Conservation (phyloP, 2,797 vertebrate genomes). For the Oreortyx pictus region DNA sequence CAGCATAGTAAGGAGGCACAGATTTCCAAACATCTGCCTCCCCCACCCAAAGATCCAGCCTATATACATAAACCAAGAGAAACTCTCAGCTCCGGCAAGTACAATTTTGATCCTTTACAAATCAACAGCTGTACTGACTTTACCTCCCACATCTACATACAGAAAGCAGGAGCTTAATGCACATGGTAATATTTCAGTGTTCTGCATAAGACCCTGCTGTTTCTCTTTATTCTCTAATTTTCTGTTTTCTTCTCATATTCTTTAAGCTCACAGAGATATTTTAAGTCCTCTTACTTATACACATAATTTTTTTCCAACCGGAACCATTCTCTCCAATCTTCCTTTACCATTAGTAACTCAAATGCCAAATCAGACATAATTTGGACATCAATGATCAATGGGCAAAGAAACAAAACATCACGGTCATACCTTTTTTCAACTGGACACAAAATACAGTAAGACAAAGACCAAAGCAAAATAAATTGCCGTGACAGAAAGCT, state of each 20-base stretch:
- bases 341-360: not conserved
- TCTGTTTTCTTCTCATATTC: not conserved
- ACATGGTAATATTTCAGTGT: not conserved
- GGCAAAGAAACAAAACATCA: not conserved
- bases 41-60: not conserved
- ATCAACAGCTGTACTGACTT: not conserved
- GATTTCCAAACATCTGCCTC: not conserved
- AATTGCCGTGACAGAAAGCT: not conserved
- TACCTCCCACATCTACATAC: not conserved
- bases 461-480: conserved; percentile 9
- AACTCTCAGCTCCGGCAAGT: not conserved
- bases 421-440: not conserved
- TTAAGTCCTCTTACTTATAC: not conserved
- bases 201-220: not conserved
- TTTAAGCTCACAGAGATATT: not conserved
- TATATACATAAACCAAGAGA: not conserved
- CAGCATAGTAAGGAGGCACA: not conserved
- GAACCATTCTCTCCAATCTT: not conserved
- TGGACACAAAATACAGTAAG: conserved; percentile 6
- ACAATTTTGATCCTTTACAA: not conserved
- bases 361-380: not conserved
- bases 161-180: not conserved
- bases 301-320: not conserved
- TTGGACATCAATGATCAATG: not conserved
- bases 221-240: not conserved